Conservation (phyloP, 2,113 vertebrate genomes). For the Carassius auratus region DNA sequence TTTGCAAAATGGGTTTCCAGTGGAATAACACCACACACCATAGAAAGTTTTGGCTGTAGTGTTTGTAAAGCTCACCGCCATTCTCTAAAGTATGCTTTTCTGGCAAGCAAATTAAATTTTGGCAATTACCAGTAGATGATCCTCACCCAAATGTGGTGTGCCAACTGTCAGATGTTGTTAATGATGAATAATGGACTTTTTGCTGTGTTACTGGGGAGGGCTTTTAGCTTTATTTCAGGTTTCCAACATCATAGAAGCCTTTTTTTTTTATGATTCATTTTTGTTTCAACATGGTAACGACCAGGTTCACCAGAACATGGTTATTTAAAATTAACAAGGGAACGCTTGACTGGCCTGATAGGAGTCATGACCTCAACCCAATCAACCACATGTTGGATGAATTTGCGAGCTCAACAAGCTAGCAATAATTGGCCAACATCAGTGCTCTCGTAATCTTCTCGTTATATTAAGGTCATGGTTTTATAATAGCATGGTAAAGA, state of each 20-base stretch:
- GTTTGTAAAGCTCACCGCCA: background rate
- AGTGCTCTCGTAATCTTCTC: background rate
- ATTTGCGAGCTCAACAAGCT: background rate
- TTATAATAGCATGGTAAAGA: background rate
- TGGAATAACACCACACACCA: background rate
- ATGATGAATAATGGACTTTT: background rate
- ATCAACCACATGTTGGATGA: background rate
- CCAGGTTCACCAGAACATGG: conserved; percentile 6
- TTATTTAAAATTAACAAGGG: background rate
- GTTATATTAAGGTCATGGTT: background rate
- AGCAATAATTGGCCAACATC: background rate
- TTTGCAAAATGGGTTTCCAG: background rate
- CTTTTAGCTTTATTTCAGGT: background rate
- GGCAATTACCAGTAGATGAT: background rate
- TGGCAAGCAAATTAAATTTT: background rate
- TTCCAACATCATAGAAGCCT: background rate
- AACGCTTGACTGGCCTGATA: background rate
- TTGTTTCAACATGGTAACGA: background rate
- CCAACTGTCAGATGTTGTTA: background rate
- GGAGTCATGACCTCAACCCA: background rate
- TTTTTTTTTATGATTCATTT: background rate
- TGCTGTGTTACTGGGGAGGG: background rate
- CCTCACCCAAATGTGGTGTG: background rate
- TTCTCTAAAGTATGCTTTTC: conserved; percentile 8
- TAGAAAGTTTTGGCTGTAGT: background rate